Conservation (phyloP, 2,113 vertebrate genomes). For the Semnopithecus entellus region DNA sequence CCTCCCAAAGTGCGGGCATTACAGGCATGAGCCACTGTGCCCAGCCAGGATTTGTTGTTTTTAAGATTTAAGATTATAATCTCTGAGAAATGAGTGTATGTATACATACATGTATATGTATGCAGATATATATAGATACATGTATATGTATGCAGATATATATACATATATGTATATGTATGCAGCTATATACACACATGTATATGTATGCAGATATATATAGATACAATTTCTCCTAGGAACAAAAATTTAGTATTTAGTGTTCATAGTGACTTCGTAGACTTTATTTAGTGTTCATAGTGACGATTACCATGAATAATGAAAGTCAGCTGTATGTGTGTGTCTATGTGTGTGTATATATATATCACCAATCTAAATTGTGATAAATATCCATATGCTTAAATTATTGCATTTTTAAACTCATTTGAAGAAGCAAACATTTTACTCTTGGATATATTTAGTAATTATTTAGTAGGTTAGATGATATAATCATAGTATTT, state of each 20-base stretch:
- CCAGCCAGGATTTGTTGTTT: not conserved
- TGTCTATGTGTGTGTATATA: not conserved
- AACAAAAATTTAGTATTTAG: not conserved
- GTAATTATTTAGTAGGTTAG: not conserved
- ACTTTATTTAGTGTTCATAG: not conserved
- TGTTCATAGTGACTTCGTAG: not conserved
- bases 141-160: not conserved
- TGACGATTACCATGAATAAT: not conserved
- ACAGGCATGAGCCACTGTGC: no score
- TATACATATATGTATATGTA: no score
- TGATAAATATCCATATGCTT: not conserved
- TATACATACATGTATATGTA: not conserved
- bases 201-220: not conserved
- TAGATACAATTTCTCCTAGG: not conserved
- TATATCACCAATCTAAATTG: not conserved
- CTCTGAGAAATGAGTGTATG: not conserved
- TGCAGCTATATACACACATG: no score
- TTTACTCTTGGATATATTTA: not conserved
- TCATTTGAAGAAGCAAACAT: not conserved
- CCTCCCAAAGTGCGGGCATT: no score
- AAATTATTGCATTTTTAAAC: not conserved
- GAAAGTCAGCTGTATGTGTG: not conserved
- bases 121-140: not conserved
- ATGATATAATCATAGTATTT: not conserved
- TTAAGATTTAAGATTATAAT: constrained; percentile 1